Conservation (phyloP, 2,888 invertebrate genomes). For the Drymonia ruficornis region DNA sequence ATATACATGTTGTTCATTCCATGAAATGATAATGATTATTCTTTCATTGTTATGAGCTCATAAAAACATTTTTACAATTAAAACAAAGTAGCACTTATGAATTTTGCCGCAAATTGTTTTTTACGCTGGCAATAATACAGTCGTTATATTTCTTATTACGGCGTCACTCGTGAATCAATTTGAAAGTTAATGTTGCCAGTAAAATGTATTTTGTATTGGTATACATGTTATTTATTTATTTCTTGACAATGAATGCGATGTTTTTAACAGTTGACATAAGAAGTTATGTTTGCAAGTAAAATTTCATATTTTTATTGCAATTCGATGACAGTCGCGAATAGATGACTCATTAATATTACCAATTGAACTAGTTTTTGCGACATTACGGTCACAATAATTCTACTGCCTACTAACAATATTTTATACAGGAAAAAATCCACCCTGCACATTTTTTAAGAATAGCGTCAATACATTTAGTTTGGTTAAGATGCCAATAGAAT, state of each 20-base stretch:
- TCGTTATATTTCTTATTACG: slow-evolving; percentile 38
- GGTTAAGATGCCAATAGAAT: too few species aligned
- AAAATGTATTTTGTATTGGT: not conserved
- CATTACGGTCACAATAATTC: too few species aligned
- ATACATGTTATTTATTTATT: not conserved
- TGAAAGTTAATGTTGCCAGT: slow-evolving; percentile 27
- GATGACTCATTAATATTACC: too few species aligned
- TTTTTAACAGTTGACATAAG: not conserved
- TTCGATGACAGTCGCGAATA: too few species aligned
- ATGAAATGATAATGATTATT: slow-evolving; percentile 3
- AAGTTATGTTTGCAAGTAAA: not conserved
- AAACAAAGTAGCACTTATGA: slow-evolving; percentile 53
- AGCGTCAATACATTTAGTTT: too few species aligned
- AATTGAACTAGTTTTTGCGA: too few species aligned
- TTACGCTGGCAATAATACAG: slow-evolving; percentile 36
- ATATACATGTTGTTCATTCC: not conserved
- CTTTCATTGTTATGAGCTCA: not conserved
- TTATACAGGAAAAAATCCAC: too few species aligned
- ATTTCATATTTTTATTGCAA: too few species aligned
- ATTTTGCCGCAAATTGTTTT: slow-evolving; percentile 45
- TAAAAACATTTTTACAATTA: slow-evolving; percentile 44
- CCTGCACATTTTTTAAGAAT: too few species aligned
- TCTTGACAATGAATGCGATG: not conserved
- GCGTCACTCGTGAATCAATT: slow-evolving; percentile 36
- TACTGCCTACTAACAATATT: too few species aligned